These are phyloP conservation scores for Strix uralensis DNA, from an alignment of 2,113 vertebrate species.

Conservation along the genomic window DNA sequence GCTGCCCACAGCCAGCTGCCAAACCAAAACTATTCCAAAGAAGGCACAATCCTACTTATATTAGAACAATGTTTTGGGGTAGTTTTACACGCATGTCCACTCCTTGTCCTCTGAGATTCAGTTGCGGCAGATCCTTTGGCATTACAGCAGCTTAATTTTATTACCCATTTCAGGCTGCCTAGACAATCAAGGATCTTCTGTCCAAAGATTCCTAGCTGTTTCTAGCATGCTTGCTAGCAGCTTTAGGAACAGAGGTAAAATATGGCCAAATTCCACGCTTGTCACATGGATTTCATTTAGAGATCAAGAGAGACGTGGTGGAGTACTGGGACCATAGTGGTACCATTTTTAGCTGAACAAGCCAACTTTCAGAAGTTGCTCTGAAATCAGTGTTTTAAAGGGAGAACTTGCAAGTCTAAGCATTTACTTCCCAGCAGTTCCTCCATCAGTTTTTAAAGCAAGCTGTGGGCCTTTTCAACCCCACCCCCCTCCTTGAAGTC, in stretches of 20 bases:
- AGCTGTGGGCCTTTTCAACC: not conserved
- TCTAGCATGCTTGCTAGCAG: not conserved
- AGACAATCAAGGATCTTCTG: not conserved
- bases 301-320: not conserved
- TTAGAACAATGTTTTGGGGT: not conserved
- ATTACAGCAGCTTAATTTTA: not conserved
- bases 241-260: not conserved
- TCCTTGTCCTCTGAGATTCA: not conserved
- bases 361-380: not conserved
- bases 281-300: not conserved
- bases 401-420: not conserved
- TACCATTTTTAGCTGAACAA: not conserved
- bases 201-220: not conserved
- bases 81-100: not conserved
- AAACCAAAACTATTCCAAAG: slow-evolving; percentile 4
- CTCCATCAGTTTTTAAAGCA: not conserved
- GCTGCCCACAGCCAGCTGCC: not conserved
- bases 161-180: not conserved
- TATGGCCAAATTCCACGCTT: not conserved
- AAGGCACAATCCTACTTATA: not conserved
- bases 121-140: not conserved
- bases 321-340: not conserved
- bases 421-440: not conserved
- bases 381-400: not conserved
- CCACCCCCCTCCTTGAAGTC: not conserved